Conservation (phyloP, 2,888 invertebrate species). For the Dexiosoma caninum region DNA sequence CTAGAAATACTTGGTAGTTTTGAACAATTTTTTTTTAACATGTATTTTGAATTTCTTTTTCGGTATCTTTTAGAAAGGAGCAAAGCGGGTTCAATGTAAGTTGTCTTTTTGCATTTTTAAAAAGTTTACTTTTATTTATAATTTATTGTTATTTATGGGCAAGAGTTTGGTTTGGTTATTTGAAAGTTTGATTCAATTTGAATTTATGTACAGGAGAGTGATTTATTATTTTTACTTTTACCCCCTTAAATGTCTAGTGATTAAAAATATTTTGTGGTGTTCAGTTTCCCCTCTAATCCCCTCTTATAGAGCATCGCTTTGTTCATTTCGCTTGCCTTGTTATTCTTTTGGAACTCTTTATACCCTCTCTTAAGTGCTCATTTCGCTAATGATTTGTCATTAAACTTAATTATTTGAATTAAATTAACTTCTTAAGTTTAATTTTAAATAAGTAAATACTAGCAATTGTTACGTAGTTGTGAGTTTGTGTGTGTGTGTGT, state of each 20-base stretch:
- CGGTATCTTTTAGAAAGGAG: conserved; percentile 25
- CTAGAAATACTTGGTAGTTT: conserved; percentile 60
- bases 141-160: neutral
- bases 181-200: neutral
- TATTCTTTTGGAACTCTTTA: conserved; percentile 49
- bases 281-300: neutral
- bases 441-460: conserved; percentile 12
- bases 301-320: neutral
- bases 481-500: too few relatives aligned
- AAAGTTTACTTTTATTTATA: neutral
- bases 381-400: conserved; percentile 16
- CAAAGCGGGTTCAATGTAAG: conserved; percentile 38
- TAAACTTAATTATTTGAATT: conserved; percentile 8
- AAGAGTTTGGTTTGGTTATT: conserved; percentile 3
- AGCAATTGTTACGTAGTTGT: neutral
- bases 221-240: neutral
- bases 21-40: conserved; percentile 28
- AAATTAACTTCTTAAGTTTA: neutral
- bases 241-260: neutral
- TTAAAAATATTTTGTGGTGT: neutral
- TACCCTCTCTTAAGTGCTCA: conserved; percentile 56
- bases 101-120: neutral
- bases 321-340: neutral
- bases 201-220: neutral
- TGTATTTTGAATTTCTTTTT: conserved; percentile 12